These are phyloP conservation scores for Magallana gigas DNA, from an alignment of 1,140 invertebrate genomes.

Conservation along the genomic window DNA sequence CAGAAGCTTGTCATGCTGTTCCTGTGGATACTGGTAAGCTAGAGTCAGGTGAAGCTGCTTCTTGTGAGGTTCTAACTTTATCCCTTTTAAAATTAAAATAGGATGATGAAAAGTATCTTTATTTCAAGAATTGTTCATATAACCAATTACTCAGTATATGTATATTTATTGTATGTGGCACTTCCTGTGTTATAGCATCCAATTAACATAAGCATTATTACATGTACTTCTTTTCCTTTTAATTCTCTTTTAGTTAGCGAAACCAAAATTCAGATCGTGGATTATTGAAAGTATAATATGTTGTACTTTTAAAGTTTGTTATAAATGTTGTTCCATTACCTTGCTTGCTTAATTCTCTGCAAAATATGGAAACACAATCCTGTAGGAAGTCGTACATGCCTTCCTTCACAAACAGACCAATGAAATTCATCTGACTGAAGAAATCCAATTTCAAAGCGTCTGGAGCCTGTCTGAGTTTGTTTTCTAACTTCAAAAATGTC, in stretches of 20 bases:
- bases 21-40: slow-evolving; percentile 90
- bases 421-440: slow-evolving; percentile 65
- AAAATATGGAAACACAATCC: slow-evolving; percentile 62
- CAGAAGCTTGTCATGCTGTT: slow-evolving; percentile 87
- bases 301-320: too few relatives aligned
- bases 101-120: background rate
- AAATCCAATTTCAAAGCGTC: slow-evolving; percentile 65
- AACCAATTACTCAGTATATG: too few relatives aligned
- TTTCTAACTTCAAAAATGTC: slow-evolving; percentile 57
- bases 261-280: too few relatives aligned
- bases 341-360: slow-evolving; percentile 59
- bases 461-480: slow-evolving; percentile 62
- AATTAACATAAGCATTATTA: too few relatives aligned
- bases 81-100: slow-evolving; percentile 79
- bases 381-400: slow-evolving; percentile 64
- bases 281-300: too few relatives aligned
- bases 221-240: too few relatives aligned
- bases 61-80: slow-evolving; percentile 86
- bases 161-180: too few relatives aligned
- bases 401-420: slow-evolving; percentile 70
- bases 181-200: too few relatives aligned
- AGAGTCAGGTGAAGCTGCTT: slow-evolving; percentile 93
- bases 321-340: slow-evolving; percentile 53
- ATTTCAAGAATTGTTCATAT: background rate
- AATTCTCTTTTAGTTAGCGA: too few relatives aligned